Conservation (phyloP, 2,888 invertebrate species). For the Mechanitis messenoides region DNA sequence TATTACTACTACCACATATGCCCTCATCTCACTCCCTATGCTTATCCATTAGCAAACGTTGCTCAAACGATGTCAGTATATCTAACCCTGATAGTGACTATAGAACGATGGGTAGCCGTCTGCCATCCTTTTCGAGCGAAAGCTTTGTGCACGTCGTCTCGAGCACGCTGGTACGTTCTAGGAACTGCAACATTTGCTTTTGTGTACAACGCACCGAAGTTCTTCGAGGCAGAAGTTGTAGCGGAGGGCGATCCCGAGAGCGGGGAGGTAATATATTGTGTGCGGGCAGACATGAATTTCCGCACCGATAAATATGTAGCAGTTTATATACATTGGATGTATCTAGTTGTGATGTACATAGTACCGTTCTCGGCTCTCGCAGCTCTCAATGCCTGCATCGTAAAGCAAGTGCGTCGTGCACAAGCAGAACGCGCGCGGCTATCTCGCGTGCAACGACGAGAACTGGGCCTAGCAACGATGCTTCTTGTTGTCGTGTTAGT, state of each 20-base stretch:
- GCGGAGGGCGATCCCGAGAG: conserved; percentile 60
- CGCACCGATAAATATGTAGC: conserved; percentile 84
- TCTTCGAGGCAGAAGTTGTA: conserved; percentile 81
- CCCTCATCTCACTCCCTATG: conserved; percentile 86
- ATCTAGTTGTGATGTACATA: conserved; percentile 94
- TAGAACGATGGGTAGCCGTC: conserved; percentile 96
- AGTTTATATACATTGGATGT: conserved; percentile 95
- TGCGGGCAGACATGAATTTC: conserved; percentile 81
- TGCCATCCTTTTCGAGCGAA: conserved; percentile 92
- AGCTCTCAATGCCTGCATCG: conserved; percentile 93
- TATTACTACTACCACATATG: conserved; percentile 87
- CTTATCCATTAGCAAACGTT: conserved; percentile 89
- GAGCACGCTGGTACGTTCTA: conserved; percentile 90
- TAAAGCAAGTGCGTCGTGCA: conserved; percentile 91
- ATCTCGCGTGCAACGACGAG: conserved; percentile 91
- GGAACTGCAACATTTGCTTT: conserved; percentile 87
- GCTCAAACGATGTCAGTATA: conserved; percentile 97
- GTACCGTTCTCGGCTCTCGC: conserved; percentile 93
- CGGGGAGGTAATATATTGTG: conserved; percentile 81
- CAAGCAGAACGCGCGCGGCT: conserved; percentile 92
- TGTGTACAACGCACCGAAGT: conserved; percentile 89
- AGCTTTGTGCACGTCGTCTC: conserved; percentile 91
- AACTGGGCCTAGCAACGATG: conserved; percentile 97
- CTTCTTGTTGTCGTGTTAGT: conserved; percentile 94
- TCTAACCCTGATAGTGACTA: conserved; percentile 90